These are phyloP conservation scores for Magallana angulata DNA, from an alignment of 1,140 invertebrate genomes.

Conservation along the genomic window DNA sequence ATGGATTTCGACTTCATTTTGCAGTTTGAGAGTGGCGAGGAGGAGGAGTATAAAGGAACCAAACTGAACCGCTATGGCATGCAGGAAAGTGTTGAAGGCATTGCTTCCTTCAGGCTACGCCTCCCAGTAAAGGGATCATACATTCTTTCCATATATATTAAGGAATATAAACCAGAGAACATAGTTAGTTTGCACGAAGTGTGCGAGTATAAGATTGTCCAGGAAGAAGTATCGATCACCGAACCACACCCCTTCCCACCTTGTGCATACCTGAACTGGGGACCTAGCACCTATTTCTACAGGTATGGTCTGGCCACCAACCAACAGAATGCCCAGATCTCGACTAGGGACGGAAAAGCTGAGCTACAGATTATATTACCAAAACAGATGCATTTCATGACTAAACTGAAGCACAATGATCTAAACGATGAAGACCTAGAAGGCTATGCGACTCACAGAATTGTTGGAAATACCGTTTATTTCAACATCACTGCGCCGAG, in stretches of 20 bases:
- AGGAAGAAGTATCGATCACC: conserved; percentile 63
- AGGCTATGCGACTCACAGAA: conserved; percentile 75
- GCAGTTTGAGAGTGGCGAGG: conserved; percentile 73
- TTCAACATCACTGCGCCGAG: conserved; percentile 77
- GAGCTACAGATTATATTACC: conserved; percentile 73
- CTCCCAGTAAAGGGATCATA: conserved; percentile 77
- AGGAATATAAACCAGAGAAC: conserved; percentile 78
- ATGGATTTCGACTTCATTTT: conserved; percentile 78
- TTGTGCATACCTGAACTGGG: conserved; percentile 78
- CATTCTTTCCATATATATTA: conserved; percentile 77
- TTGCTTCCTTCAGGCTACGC: conserved; percentile 77
- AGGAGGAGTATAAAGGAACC: conserved; percentile 73
- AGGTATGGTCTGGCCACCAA: conserved; percentile 75
- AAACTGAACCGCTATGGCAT: conserved; percentile 78
- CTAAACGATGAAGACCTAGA: conserved; percentile 74
- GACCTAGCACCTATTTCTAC: conserved; percentile 74
- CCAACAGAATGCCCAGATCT: conserved; percentile 74
- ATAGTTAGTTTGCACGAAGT: conserved; percentile 79
- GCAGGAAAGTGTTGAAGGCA: conserved; percentile 77
- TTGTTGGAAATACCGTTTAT: conserved; percentile 77
- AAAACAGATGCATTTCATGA: conserved; percentile 78
- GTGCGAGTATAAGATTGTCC: conserved; percentile 78
- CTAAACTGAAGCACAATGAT: conserved; percentile 77
- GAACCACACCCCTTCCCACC: conserved; percentile 77
- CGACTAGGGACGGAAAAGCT: conserved; percentile 75